Percentiles rank a stretch among this genome's conserved stretches.
Evolutionary conservation across 2,113 vertebrate genomes (phyloP).

Genomic region (Pachypanchax playfairii): DNA sequence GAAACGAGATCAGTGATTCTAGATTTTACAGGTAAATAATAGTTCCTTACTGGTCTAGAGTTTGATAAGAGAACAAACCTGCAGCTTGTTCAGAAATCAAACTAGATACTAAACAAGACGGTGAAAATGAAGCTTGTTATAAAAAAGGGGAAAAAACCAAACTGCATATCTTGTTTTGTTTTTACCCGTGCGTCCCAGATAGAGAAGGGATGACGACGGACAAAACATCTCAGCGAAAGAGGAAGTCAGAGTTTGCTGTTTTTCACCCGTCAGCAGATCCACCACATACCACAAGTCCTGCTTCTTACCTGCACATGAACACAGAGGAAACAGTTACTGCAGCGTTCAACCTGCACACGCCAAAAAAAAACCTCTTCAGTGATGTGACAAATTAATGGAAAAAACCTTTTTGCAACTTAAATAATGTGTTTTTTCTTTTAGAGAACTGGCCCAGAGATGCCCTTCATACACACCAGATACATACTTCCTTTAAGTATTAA

Average conservation of each 20-base stretch:
- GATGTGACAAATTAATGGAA: too few relatives aligned
- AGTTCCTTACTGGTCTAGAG: background rate
- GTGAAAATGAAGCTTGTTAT: background rate
- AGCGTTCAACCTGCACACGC: too few relatives aligned
- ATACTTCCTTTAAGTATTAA: too few relatives aligned
- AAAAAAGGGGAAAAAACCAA: too few relatives aligned
- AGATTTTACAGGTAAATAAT: constrained; percentile 13
- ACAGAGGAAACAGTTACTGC: background rate
- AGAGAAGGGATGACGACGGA: constrained; percentile 93
- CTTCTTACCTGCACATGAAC: constrained; percentile 88
- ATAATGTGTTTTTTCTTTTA: too few relatives aligned
- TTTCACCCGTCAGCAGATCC: constrained; percentile 95
- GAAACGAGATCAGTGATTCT: background rate
- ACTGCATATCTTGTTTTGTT: background rate
- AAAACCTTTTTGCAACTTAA: too few relatives aligned
- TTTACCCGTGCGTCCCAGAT: constrained; percentile 94
- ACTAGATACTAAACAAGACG: background rate
- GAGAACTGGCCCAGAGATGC: too few relatives aligned
- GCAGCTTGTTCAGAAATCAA: too few relatives aligned
- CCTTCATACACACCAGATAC: too few relatives aligned
- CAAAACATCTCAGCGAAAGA: constrained; percentile 94
- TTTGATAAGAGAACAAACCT: background rate
- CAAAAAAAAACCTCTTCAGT: too few relatives aligned
- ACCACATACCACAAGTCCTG: constrained; percentile 97
- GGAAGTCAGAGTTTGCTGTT: constrained; percentile 95